A percentile compares a stretch with the other conserved stretches of the same genome.
Conservation (phyloP, 2,888 invertebrate species). For the Dicyrtomina minuta region DNA sequence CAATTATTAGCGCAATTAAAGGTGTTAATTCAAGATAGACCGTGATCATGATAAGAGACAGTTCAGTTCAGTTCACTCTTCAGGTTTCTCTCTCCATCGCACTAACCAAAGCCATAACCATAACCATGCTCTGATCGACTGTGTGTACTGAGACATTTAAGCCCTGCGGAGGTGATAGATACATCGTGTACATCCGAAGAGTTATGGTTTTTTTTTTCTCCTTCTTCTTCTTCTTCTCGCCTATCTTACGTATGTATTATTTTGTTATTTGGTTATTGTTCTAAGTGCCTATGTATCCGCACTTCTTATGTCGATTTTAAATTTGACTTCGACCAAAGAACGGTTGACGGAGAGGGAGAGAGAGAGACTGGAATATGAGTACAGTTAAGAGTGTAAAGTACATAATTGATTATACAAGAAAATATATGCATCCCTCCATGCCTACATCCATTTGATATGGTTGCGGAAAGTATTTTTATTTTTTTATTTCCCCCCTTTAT, state of each 20-base stretch:
- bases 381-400: too few species aligned
- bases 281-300: neutral
- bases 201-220: constrained; percentile 48
- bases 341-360: neutral
- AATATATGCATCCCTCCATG: too few species aligned
- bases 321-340: neutral
- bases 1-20: constrained; percentile 54
- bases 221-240: too few species aligned
- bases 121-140: neutral
- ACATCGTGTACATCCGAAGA: constrained; percentile 44
- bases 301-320: neutral
- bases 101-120: neutral
- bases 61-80: constrained; percentile 42
- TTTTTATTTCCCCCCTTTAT: too few species aligned
- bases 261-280: too few species aligned
- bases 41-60: constrained; percentile 53
- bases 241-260: neutral
- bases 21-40: constrained; percentile 53
- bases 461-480: too few species aligned
- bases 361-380: neutral
- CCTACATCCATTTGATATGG: too few species aligned
- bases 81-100: neutral
- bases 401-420: too few species aligned
- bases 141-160: constrained; percentile 28
- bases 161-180: constrained; percentile 42